Base-by-base conservation (phyloP, 2,797 vertebrate genomes). In the Arrhamphus sclerolepis region DNA sequence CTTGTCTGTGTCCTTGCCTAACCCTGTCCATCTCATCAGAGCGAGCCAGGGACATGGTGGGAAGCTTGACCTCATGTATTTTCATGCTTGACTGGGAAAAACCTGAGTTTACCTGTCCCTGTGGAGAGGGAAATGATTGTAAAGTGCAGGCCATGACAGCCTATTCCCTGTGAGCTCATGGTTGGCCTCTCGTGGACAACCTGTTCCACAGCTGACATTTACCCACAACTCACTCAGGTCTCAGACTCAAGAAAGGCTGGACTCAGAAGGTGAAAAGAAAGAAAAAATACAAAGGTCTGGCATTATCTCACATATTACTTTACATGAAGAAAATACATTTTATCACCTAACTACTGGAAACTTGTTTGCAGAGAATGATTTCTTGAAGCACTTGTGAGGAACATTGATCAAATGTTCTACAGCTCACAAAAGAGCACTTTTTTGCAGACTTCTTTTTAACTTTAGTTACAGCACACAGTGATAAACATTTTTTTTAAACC, bases 31-130 rank as follows among this genome's bases (percentile, higher is more conserved):
- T 82, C 70, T 72, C 73, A 62, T 78, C 47, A 65, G 58, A 76
- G 64, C 56, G 65, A 80, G 72, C 55, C 51, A 38, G 64, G 19
- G 72, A 82, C 73, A 69, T 62, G 70, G 70, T 60, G 75, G 67
- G 69, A 78, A 82, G 73, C 68, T 77, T 89, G 82, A 85, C 84
- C 84, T 76, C 68, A 77, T 86, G 78, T 82, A 75, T 89, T 82
- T 84, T 89, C 79, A 85, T 59, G 86, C 78, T 85, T 87, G 87
- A 81, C 75, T 84, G 69, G 62, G 46, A 66, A 67, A 77, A 86
- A 86, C 75, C 72, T n/a, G 68, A 84, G 77, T 87, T 68, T 77
- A 75, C 78, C 72, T 77, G 75, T 89, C 87, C 84, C 85, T 62
- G 62, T 42, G 74, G 85, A 87, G 70, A 56, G 66, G 73, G 71